Evolutionary conservation across 2,888 invertebrate species (phyloP).

Genomic region (Chalcis sispes): DNA sequence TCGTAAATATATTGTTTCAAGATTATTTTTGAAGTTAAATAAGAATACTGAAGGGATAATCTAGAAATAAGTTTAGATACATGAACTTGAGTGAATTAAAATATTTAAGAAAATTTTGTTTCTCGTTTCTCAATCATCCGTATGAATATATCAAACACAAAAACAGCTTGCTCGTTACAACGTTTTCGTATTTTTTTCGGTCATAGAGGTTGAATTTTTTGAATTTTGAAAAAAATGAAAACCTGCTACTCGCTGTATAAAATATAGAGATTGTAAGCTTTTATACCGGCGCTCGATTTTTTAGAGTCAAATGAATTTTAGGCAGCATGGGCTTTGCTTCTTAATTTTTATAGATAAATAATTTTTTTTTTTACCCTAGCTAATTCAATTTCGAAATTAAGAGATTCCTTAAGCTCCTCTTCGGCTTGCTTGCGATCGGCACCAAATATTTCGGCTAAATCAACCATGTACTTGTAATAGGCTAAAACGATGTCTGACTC

Average conservation of each 20-base stretch:
- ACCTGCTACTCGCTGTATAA: background rate
- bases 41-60: no score
- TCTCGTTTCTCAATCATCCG: no score
- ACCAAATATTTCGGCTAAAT: conserved; percentile 88
- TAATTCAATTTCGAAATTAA: conserved; percentile 90
- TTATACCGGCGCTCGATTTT: background rate
- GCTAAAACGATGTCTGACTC: conserved; percentile 87
- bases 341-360: background rate
- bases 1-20: no score
- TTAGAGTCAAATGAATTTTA: background rate
- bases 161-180: no score
- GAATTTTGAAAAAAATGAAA: background rate
- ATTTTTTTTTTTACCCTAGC: conserved; percentile 94
- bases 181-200: background rate
- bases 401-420: conserved; percentile 84
- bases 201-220: background rate
- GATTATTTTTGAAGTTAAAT: no score
- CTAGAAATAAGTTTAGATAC: no score
- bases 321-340: no score
- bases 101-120: no score
- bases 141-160: no score
- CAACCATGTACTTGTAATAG: conserved; percentile 89
- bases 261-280: background rate
- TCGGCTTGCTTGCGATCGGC: conserved; percentile 83
- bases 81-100: no score